These are phyloP conservation scores for Tylochromis polylepis DNA, from an alignment of 2,113 vertebrate genomes.

Conservation along the genomic window DNA sequence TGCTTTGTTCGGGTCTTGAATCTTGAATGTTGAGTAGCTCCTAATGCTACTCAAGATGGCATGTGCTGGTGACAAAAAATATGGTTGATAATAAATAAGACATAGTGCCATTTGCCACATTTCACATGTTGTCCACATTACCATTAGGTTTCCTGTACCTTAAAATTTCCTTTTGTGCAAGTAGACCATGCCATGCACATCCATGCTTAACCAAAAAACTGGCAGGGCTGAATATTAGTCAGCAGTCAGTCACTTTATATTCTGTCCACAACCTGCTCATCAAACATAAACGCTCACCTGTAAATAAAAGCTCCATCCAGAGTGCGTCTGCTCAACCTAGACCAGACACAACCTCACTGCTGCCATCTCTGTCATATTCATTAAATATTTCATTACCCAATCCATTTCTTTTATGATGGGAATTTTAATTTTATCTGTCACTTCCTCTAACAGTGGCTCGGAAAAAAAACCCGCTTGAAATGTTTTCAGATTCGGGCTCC, in stretches of 20 bases:
- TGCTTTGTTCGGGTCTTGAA: not conserved
- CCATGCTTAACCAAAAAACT: not conserved
- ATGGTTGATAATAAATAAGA: not conserved
- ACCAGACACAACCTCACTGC: not conserved
- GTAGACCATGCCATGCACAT: not conserved
- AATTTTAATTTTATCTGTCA: not conserved
- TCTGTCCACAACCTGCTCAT: not conserved
- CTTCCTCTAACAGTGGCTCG: not conserved
- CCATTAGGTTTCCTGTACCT: not conserved
- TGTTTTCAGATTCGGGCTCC: not conserved
- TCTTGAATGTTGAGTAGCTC: not conserved
- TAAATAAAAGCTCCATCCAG: not conserved
- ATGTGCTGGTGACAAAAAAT: no score
- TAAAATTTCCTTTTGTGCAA: not conserved
- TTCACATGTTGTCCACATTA: not conserved
- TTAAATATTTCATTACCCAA: not conserved
- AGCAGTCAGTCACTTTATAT: not conserved
- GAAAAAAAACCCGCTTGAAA: not conserved
- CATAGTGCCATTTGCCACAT: not conserved
- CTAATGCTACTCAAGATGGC: not conserved
- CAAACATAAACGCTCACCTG: not conserved
- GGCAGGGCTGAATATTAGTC: not conserved
- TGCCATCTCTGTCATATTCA: not conserved
- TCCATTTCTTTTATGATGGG: not conserved
- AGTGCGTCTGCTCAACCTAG: not conserved